These are phyloP conservation scores for Porites cylindrica DNA, from an alignment of 92 coral and sea anemone species.

Conservation along the genomic window DNA sequence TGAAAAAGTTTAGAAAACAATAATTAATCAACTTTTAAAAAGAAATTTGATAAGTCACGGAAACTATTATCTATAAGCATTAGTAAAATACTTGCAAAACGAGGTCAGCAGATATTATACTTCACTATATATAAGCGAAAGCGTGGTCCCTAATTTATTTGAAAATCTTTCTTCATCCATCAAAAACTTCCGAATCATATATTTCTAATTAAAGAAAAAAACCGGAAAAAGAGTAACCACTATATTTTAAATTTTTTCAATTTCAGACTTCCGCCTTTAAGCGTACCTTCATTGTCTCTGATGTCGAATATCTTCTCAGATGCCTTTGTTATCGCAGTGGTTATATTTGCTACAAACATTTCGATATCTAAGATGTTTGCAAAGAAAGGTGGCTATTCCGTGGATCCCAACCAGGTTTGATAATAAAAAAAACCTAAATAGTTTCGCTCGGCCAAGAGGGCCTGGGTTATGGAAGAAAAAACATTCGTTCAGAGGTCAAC, in stretches of 20 bases:
- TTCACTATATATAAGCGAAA: too few relatives aligned
- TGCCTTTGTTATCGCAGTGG: constrained; percentile 93
- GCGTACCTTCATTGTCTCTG: constrained; percentile 72
- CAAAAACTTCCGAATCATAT: too few relatives aligned
- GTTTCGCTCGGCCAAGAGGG: too few relatives aligned
- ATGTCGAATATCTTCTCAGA: constrained; percentile 74
- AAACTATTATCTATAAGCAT: too few relatives aligned
- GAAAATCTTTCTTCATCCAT: too few relatives aligned
- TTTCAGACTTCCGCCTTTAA: constrained; percentile 82
- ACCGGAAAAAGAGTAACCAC: not conserved
- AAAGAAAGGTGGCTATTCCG: constrained; percentile 83
- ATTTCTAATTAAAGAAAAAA: too few relatives aligned
- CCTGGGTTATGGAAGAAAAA: not conserved
- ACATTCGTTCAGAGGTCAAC: not conserved
- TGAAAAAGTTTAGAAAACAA: too few relatives aligned
- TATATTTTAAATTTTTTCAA: not conserved
- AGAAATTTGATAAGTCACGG: too few relatives aligned
- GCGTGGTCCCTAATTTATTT: too few relatives aligned
- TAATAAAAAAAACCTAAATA: not conserved
- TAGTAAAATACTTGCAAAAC: not conserved
- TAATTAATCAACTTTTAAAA: too few relatives aligned
- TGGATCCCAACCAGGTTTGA: constrained; percentile 92
- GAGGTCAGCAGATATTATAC: not conserved
- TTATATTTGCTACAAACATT: constrained; percentile 93
- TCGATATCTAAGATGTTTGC: constrained; percentile 91